Base-by-base conservation (phyloP, 2,888 invertebrate genomes). In the Synanthedon myopaeformis region DNA sequence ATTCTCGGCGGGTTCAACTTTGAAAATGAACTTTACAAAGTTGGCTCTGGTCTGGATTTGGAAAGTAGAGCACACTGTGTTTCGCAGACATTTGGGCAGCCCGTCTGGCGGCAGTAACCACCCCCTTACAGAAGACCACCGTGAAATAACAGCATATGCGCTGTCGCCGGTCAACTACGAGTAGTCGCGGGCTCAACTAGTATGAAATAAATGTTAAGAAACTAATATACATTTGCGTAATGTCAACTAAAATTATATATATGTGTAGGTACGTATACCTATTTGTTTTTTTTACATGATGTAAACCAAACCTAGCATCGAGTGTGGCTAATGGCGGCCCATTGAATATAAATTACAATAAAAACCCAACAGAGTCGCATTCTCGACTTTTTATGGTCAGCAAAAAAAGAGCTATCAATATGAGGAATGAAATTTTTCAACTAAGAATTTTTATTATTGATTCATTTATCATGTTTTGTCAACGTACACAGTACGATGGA, bases 381-480 rank as follows among this genome's bases (percentile, higher is more conserved):
- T 72, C 70, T 61, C 61, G 53, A 55, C 58, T 60, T 64, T 61
- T 66, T 60, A 52, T 48, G 23, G 13, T 14, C 52, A 55, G 54
- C 54, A 49, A 42, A 55, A 54, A 55, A 58, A 57, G 49, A 59
- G 57, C 58, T 58, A 78, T 79, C 78, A 79, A 79, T 78, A 77
- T 74, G 59, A 59, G 59, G 64, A 66, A 74, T 76, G 69, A 69
- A 49, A 71, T 73, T 76, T 70, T 73, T 74, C 66, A 64, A 66
- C 8, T 23, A 35, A 35, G 35, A 35, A 67, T 69, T 67, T 67
- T 73, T 74, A 73, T 75, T 76, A 76, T 73, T 66, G 54, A 19
- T 56, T 58, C 71, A 70, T 80, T 72, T 69, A 77, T 80, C 79
- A 75, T 76, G 74, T 73, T 78, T 79, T 79, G 79, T 79, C 79